These are phyloP conservation scores for Cyprinodon diabolis DNA, from an alignment of 2,797 vertebrate species.

Conservation along the genomic window DNA sequence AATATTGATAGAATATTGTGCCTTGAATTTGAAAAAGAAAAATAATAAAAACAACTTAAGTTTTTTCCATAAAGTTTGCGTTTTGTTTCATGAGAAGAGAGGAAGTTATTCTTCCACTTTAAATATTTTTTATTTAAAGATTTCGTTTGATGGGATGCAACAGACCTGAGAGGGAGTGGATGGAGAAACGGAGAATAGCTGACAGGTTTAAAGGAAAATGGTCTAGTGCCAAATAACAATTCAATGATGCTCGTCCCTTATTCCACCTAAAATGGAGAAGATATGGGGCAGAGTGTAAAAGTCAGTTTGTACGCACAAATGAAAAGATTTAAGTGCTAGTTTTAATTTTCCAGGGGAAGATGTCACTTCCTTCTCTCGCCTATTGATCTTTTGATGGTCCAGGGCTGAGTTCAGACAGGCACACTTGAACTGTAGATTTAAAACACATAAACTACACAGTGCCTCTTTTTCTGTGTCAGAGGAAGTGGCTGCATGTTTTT, in stretches of 20 bases:
- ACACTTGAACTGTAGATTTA: constrained; percentile 60
- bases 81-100: constrained; percentile 63
- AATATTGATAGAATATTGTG: constrained; percentile 83
- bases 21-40: constrained; percentile 84
- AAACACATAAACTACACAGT: constrained; percentile 54
- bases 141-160: constrained; percentile 52
- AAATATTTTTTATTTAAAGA: background rate
- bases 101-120: constrained; percentile 34
- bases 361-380: constrained; percentile 24
- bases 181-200: constrained; percentile 47
- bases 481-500: constrained; percentile 32
- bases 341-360: constrained; percentile 28
- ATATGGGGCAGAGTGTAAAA: constrained; percentile 38
- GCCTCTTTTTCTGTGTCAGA: constrained; percentile 55
- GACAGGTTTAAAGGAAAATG: constrained; percentile 38
- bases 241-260: constrained; percentile 69
- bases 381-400: constrained; percentile 48
- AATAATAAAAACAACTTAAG: constrained; percentile 55
- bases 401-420: constrained; percentile 47
- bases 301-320: constrained; percentile 38
- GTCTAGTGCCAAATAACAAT: constrained; percentile 79
- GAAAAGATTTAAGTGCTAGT: constrained; percentile 62
- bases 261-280: constrained; percentile 47
- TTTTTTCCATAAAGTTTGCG: constrained; percentile 68
- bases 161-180: constrained; percentile 55